Conservation (phyloP, 2,113 vertebrate species). For the Catharus minimus region DNA sequence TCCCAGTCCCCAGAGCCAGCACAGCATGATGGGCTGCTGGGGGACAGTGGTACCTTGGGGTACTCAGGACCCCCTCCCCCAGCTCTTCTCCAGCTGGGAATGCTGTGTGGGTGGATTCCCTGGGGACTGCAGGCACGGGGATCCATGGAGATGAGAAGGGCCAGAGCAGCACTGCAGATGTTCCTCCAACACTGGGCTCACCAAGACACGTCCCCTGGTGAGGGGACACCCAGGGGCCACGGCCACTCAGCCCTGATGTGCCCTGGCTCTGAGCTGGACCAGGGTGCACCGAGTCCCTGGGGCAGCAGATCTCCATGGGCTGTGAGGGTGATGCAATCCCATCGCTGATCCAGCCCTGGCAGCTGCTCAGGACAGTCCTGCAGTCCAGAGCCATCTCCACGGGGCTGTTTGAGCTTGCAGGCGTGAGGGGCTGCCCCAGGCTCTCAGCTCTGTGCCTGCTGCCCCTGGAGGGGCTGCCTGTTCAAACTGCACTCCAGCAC, state of each 20-base stretch:
- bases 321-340: fast-evolving
- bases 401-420: neutral
- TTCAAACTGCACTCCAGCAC: neutral
- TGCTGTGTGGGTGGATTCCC: neutral
- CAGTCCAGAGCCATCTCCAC: neutral
- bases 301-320: neutral
- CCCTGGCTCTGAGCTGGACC: fast-evolving
- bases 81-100: neutral
- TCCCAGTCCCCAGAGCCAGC: neutral
- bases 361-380: neutral
- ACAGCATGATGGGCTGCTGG: fast-evolving
- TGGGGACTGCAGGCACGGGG: fast-evolving
- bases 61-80: neutral
- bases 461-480: neutral
- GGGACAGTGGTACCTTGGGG: neutral
- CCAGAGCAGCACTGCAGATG: neutral
- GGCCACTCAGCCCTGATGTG: neutral
- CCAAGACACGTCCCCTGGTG: neutral
- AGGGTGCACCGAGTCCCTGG: fast-evolving
- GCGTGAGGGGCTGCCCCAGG: neutral
- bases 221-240: neutral
- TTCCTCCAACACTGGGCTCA: neutral
- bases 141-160: fast-evolving
- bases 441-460: neutral
- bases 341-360: neutral